phyloP scores from a whole-genome alignment of 2,888 invertebrate species.

The Coleophora flavipennella region DNA sequence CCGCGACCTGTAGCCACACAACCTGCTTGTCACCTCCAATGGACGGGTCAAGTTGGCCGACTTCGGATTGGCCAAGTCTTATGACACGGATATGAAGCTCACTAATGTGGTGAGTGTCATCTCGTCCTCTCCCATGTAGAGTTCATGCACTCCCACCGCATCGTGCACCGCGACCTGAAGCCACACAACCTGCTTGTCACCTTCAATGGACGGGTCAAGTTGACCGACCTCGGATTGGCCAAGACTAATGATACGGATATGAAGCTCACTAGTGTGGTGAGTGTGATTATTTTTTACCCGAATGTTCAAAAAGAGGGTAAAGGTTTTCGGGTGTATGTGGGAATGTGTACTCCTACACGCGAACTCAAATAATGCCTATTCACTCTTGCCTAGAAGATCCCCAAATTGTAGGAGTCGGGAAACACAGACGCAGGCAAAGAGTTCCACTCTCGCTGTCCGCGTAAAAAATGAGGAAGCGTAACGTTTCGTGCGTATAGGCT shows the following conservation, averaged over 20 bases:
- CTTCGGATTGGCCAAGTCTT: constrained; percentile 96
- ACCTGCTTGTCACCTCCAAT: constrained; percentile 87
- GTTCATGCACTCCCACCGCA: constrained; percentile 94
- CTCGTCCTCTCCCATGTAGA: constrained; percentile 93
- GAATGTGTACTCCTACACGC: too few species aligned
- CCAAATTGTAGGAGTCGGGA: too few species aligned
- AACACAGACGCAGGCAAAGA: too few species aligned
- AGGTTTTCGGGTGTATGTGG: too few species aligned
- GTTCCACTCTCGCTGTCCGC: too few species aligned
- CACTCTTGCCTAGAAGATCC: too few species aligned
- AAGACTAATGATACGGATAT: constrained; percentile 95
- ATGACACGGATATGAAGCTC: constrained; percentile 93
- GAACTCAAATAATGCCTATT: too few species aligned
- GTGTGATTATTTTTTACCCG: too few species aligned
- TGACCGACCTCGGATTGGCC: constrained; percentile 97
- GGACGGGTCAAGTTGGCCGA: constrained; percentile 92
- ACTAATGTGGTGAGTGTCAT: constrained; percentile 87
- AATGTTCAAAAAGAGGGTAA: too few species aligned
- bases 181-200: constrained; percentile 97
- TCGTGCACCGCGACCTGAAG: constrained; percentile 96
- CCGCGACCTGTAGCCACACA: constrained; percentile 97
- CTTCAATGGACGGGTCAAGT: constrained; percentile 80
- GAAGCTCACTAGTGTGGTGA: constrained; percentile 93
- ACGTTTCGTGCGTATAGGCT: too few species aligned
- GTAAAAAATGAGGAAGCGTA: too few species aligned